phyloP scores from a whole-genome alignment of 1,140 invertebrate species.

The Heterodera schachtii region DNA sequence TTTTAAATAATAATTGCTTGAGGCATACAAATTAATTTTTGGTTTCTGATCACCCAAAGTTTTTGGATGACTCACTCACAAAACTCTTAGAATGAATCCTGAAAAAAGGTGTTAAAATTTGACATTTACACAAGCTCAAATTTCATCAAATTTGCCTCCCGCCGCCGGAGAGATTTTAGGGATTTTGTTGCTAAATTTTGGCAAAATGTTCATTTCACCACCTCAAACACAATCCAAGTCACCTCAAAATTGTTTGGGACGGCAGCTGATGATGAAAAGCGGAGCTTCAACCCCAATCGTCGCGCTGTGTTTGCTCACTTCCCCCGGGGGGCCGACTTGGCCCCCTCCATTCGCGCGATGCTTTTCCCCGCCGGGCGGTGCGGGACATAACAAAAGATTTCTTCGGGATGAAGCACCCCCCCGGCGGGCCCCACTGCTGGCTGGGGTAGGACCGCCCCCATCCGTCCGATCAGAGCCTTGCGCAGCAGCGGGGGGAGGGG shows the following conservation, averaged over 20 bases:
- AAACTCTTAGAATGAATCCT: no score
- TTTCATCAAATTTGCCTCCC: neutral
- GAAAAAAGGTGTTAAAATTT: neutral
- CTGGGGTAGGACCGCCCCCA: no score
- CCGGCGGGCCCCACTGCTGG: no score
- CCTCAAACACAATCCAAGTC: neutral
- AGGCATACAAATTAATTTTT: no score
- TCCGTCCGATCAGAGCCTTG: neutral
- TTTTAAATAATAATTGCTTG: no score
- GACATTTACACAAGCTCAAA: neutral
- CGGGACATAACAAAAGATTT: neutral
- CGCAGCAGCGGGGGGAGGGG: no score
- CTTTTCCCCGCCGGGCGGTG: neutral
- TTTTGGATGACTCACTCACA: no score
- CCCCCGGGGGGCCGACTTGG: no score
- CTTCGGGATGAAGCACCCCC: no score
- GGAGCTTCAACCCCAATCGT: neutral
- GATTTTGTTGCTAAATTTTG: neutral
- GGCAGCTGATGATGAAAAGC: neutral
- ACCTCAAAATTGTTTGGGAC: neutral
- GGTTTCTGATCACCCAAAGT: no score
- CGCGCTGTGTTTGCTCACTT: neutral
- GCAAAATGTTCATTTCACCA: neutral
- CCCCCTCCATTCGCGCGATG: neutral
- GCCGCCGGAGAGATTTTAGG: no score